These are phyloP conservation scores for Nowickia ferox DNA, from an alignment of 2,888 invertebrate species.

Conservation along the genomic window DNA sequence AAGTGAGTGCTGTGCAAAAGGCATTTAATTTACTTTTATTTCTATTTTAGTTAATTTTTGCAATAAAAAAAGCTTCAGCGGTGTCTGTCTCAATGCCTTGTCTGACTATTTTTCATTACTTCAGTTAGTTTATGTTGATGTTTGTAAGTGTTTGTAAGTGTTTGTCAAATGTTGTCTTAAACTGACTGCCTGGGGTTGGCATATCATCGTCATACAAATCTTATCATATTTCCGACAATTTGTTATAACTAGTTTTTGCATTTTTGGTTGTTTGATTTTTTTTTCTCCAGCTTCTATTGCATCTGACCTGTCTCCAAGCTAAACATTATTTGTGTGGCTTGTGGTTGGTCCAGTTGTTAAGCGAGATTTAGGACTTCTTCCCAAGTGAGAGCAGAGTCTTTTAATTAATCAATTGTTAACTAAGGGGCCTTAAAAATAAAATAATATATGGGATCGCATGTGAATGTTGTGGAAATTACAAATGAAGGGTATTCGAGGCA, in stretches of 20 bases:
- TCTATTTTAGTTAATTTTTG: not conserved
- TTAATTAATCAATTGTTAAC: not conserved
- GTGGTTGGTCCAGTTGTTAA: conserved; percentile 53
- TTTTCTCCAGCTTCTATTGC: conserved; percentile 14
- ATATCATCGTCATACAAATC: conserved; percentile 63
- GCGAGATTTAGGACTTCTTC: conserved; percentile 51
- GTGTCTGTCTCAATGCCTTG: conserved; percentile 12
- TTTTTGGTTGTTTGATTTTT: not conserved
- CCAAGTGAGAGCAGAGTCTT: not conserved
- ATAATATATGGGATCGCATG: too few relatives aligned
- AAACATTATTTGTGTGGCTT: not conserved
- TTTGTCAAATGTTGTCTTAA: conserved; percentile 56
- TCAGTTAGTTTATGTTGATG: conserved; percentile 19
- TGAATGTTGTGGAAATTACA: too few relatives aligned
- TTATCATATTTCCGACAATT: conserved; percentile 74
- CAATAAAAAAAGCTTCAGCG: not conserved
- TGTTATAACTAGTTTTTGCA: conserved; percentile 47
- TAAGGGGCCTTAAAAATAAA: too few relatives aligned
- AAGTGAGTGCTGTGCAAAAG: conserved; percentile 13
- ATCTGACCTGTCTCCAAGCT: conserved; percentile 1
- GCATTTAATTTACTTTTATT: conserved; percentile 47
- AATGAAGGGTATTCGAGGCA: too few relatives aligned
- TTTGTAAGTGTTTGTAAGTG: conserved; percentile 48
- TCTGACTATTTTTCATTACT: conserved; percentile 25
- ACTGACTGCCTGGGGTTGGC: conserved; percentile 45